Percentiles rank a stretch among this genome's conserved stretches.
Evolutionary conservation across 2,113 vertebrate genomes (phyloP).

Genomic region (Echinops telfairi): DNA sequence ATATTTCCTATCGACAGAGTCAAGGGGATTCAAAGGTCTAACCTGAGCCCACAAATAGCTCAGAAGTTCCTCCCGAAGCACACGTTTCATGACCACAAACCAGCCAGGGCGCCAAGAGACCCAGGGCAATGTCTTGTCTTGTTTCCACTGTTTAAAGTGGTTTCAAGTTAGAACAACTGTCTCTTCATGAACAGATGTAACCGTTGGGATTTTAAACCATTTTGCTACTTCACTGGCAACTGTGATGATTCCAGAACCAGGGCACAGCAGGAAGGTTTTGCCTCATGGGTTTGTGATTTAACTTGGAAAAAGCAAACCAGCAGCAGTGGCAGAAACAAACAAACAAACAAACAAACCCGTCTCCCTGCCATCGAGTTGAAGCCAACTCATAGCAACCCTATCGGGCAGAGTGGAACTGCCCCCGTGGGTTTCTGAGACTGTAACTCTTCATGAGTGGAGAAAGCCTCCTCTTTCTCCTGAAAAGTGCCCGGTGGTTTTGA

Average conservation of each 20-base stretch:
- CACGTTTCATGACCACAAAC: neutral
- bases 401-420: no score
- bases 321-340: no score
- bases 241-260: neutral
- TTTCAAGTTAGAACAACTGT: neutral
- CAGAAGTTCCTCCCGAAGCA: neutral
- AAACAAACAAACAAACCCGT: no score
- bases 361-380: no score
- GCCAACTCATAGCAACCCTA: no score
- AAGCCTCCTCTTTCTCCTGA: no score
- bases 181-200: neutral
- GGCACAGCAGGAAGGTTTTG: neutral
- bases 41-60: neutral
- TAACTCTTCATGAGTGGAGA: no score
- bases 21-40: neutral
- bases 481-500: no score
- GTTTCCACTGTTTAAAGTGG: neutral
- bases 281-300: neutral
- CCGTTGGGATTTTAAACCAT: neutral
- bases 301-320: neutral
- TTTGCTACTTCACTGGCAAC: neutral
- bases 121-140: neutral
- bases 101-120: neutral
- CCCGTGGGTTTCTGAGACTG: no score
- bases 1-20: neutral